phyloP scores from a whole-genome alignment of 2,797 vertebrate genomes.

The Galago senegalensis region DNA sequence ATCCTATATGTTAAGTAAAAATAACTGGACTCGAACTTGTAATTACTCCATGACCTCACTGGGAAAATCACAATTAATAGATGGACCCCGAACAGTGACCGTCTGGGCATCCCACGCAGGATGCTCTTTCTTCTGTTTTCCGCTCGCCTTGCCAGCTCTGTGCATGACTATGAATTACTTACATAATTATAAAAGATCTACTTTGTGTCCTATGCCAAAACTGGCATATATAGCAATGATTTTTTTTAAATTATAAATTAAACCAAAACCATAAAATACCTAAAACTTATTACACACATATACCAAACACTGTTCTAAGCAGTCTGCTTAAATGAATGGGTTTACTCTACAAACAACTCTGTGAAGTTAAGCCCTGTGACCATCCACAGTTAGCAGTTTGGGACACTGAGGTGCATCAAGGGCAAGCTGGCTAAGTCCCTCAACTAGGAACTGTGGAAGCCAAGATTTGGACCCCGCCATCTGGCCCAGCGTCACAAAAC shows the following conservation, averaged over 20 bases:
- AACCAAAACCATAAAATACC: background rate
- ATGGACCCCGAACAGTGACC: fast-evolving
- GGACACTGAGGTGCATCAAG: background rate
- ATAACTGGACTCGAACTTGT: background rate
- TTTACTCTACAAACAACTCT: background rate
- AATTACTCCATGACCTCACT: background rate
- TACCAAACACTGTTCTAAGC: background rate
- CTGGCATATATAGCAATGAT: background rate
- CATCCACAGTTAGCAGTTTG: background rate
- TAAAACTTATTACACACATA: background rate
- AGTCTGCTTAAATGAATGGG: background rate
- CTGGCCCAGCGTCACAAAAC: fast-evolving
- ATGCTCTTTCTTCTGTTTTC: background rate
- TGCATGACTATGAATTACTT: background rate
- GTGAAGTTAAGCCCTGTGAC: background rate
- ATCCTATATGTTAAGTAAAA: background rate
- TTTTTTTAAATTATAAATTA: background rate
- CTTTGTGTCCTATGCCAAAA: background rate
- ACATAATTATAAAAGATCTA: background rate
- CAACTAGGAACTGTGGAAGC: background rate
- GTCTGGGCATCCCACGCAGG: fast-evolving
- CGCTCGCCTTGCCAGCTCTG: background rate
- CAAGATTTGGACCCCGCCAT: fast-evolving
- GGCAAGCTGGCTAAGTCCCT: background rate
- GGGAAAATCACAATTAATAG: background rate